These are phyloP conservation scores for Tonatia bakeri DNA, from an alignment of 2,113 vertebrate genomes.

Conservation along the genomic window DNA sequence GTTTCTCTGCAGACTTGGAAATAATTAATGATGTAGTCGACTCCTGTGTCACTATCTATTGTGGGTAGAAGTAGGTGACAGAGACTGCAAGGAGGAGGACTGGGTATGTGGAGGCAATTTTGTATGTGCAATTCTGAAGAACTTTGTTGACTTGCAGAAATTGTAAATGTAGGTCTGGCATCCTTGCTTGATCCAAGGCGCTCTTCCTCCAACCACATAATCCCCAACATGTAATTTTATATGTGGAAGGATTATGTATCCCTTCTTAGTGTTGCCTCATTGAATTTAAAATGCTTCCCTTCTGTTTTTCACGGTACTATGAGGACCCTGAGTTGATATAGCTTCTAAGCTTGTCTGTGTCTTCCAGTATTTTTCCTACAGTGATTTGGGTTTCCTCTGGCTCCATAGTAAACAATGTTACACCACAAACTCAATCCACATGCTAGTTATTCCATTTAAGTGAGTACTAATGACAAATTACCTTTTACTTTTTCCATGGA, in stretches of 20 bases:
- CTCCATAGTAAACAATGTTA: not conserved
- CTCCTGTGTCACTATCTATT: not conserved
- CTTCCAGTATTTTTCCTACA: not conserved
- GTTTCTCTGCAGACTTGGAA: not conserved
- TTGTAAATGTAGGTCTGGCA: not conserved
- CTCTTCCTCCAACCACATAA: not conserved
- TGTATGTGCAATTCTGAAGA: not conserved
- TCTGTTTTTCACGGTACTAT: not conserved
- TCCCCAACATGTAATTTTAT: not conserved
- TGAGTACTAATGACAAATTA: not conserved
- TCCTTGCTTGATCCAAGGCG: not conserved
- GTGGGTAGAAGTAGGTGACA: rapidly evolving
- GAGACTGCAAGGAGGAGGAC: rapidly evolving
- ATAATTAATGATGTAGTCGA: not conserved
- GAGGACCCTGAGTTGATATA: not conserved
- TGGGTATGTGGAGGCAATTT: not conserved
- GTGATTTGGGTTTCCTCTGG: not conserved
- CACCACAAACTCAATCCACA: not conserved
- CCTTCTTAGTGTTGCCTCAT: rapidly evolving
- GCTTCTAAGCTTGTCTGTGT: not conserved
- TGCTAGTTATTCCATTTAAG: not conserved
- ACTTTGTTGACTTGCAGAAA: not conserved
- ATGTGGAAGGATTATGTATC: not conserved
- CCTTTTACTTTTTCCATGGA: not conserved
- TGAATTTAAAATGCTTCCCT: not conserved